These are phyloP conservation scores for Lepilemur septentrionalis DNA, from an alignment of 2,797 vertebrate genomes.

Conservation along the genomic window DNA sequence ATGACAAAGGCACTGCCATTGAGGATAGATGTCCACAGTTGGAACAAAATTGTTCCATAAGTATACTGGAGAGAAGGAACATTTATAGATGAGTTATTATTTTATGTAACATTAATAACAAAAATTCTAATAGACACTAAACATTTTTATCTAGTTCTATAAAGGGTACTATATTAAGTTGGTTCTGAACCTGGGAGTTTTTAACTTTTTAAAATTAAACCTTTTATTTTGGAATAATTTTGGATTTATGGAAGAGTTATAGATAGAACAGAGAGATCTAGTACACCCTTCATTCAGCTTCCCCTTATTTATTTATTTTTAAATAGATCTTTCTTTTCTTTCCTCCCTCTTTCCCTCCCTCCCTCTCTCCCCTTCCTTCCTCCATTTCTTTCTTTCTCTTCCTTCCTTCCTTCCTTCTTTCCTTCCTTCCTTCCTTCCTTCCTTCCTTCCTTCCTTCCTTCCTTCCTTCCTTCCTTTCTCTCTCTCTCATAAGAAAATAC, in stretches of 20 bases:
- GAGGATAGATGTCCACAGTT: background rate
- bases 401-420: too few species aligned
- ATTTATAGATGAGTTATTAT: background rate
- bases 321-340: too few species aligned
- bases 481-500: background rate
- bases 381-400: too few species aligned
- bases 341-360: too few species aligned
- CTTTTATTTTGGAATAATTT: background rate
- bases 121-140: background rate
- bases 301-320: background rate
- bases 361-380: too few species aligned
- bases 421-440: too few species aligned
- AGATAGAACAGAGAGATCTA: background rate
- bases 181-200: background rate
- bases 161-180: background rate
- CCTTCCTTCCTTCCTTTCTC: too few species aligned
- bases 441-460: too few species aligned
- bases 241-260: background rate
- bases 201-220: background rate
- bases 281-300: background rate
- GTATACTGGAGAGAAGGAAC: background rate
- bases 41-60: background rate
- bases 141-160: background rate
- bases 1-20: background rate
- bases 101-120: background rate